A percentile compares a stretch with the other conserved stretches of the same genome.
Evolutionary conservation across 53 echinoderm and acorn worm species (phyloP).

Genomic region (Actinopyga echinites): DNA sequence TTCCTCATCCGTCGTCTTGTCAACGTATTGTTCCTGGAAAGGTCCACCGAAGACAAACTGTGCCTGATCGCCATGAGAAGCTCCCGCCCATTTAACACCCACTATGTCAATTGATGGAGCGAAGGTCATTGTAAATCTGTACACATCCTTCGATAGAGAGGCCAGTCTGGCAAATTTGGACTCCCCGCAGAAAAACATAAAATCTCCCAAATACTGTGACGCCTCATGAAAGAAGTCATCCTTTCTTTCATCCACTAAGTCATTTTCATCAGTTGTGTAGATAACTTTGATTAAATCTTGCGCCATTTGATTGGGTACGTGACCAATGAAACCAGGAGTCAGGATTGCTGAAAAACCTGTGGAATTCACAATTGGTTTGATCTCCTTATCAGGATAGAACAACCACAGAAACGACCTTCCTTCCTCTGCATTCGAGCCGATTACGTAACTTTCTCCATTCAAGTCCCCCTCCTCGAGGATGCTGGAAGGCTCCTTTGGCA

Average conservation of each 20-base stretch:
- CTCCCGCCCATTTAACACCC: not conserved
- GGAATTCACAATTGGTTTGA: not conserved
- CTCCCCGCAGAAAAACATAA: not conserved
- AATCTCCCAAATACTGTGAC: not conserved
- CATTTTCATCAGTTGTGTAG: not conserved
- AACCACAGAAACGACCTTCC: not conserved
- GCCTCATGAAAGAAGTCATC: not conserved
- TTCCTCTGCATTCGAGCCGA: not conserved
- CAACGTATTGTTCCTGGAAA: not conserved
- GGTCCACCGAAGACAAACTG: not conserved
- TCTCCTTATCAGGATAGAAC: not conserved
- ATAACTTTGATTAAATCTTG: not conserved
- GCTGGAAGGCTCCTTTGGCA: not conserved
- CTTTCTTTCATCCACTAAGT: not conserved
- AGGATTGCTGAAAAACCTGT: not conserved
- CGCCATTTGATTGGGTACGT: not conserved
- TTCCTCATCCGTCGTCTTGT: not conserved
- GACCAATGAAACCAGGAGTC: not conserved
- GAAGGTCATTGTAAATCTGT: not conserved
- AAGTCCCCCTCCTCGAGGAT: not conserved
- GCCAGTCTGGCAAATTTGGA: not conserved
- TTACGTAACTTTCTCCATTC: not conserved
- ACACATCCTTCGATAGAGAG: not conserved
- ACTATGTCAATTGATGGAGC: not conserved
- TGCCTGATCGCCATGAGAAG: not conserved